Conservation (phyloP, 2,797 vertebrate species). For the Austrolebias charrua region DNA sequence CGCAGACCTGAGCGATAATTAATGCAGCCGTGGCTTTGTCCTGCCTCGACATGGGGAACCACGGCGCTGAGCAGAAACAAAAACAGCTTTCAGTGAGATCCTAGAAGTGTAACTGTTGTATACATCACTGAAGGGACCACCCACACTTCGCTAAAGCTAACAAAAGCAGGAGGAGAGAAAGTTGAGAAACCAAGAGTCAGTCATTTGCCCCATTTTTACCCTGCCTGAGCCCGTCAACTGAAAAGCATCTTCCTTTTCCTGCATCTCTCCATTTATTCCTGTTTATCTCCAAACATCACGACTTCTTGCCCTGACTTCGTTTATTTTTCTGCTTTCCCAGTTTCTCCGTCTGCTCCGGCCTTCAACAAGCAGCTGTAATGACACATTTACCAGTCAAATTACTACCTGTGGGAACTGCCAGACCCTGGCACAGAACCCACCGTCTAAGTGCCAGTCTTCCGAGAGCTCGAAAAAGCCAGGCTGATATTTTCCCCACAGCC, state of each 20-base stretch:
- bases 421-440: conserved; percentile 58
- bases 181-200: conserved; percentile 48
- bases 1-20: too few species aligned
- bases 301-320: neutral
- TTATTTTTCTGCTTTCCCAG: conserved; percentile 5
- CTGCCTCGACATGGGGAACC: conserved; percentile 24
- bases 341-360: conserved; percentile 49
- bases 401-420: conserved; percentile 69
- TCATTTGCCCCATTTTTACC: conserved; percentile 43
- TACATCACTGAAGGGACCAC: conserved; percentile 61
- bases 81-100: conserved; percentile 36
- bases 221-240: conserved; percentile 26
- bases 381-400: conserved; percentile 79
- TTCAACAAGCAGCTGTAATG: conserved; percentile 69
- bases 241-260: conserved; percentile 19
- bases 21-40: conserved; percentile 13
- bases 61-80: conserved; percentile 11
- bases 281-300: conserved; percentile 26
- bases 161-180: conserved; percentile 38
- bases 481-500: conserved; percentile 65
- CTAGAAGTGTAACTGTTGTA: conserved; percentile 45
- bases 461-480: conserved; percentile 63
- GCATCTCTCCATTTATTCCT: conserved; percentile 29
- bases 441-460: conserved; percentile 65
- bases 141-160: conserved; percentile 60